Evolutionary conservation across 2,888 invertebrate species (phyloP), one percentile per base, ranked within the genome.

Genomic region (Pherbina coryleti): DNA sequence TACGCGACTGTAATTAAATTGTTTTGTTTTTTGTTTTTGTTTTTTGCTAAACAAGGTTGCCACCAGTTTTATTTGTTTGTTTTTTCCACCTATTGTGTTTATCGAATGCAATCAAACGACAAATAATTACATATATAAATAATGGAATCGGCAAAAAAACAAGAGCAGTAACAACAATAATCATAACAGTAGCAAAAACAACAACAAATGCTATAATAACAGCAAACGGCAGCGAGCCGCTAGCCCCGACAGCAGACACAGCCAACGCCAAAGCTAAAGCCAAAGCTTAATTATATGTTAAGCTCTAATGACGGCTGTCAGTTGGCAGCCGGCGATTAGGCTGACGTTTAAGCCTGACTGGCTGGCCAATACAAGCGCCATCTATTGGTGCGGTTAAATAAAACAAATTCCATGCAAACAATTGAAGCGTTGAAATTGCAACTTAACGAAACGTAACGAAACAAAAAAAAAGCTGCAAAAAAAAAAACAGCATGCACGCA

Each of bases 291-390:
- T 72, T 72, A 57, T 72, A 44, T 17, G 49, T 34, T 34, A 71
- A 31, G 71, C 22, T 55, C 71, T 55, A 72, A 37, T 64, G 74
- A 74, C 64, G 60, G 74, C 74, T 74, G 55, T 55, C 67, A 71
- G 71, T 25, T 71, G 73, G 19, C 73, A 73, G 51, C 73, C 34
- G 34, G 19, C n/a, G 60, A 25, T 60, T 60, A n/a, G 55, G 55
- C 34, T 31, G 71, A 57, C 67, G 67, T 67, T 67, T 67, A 34
- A 67, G 49, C 31, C 71, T 28, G 44, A 22, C 22, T 60, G 57
- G 7, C 57, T 22, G 19, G 11, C 19, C 28, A 28, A 60, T 28
- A 72, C n/a, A 19, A 31, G 44, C 34, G 37, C 22, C 60, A 37
- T 34, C 37, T 44, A 22, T 14, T n/a, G 70, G 19, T 14, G 55